Conservation (phyloP, 1,140 invertebrate genomes). For the Tribolium castaneum region DNA sequence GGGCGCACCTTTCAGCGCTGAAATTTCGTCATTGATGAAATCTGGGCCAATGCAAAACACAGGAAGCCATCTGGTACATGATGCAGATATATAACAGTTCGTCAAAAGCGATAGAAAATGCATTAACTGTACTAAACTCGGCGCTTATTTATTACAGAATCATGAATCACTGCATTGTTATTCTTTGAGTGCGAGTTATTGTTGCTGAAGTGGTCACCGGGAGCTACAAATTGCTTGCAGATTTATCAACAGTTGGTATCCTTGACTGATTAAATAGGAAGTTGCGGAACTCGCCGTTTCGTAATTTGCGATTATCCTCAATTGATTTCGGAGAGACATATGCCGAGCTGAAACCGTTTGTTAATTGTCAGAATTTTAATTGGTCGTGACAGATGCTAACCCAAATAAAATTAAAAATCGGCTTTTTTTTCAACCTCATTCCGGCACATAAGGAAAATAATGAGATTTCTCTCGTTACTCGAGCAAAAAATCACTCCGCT, state of each 20-base stretch:
- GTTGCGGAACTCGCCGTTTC: not conserved
- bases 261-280: constrained; percentile 10
- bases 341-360: not conserved
- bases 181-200: not conserved
- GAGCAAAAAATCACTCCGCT: not conserved
- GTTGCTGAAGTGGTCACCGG: not conserved
- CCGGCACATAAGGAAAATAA: not conserved
- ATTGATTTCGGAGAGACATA: not conserved
- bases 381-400: not conserved
- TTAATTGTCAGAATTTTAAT: not conserved
- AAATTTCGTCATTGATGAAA: not conserved
- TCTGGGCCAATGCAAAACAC: not conserved
- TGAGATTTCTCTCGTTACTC: not conserved
- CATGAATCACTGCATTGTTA: constrained; percentile 1
- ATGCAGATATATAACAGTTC: not conserved
- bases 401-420: not conserved
- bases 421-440: not conserved
- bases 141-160: not conserved
- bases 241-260: not conserved
- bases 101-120: not conserved
- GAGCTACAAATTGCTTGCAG: not conserved
- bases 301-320: not conserved
- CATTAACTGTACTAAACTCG: not conserved
- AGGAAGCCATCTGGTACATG: not conserved
- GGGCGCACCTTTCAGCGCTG: not conserved